phyloP scores from a whole-genome alignment of 2,797 vertebrate species.

The Rhodeus uyekii region DNA sequence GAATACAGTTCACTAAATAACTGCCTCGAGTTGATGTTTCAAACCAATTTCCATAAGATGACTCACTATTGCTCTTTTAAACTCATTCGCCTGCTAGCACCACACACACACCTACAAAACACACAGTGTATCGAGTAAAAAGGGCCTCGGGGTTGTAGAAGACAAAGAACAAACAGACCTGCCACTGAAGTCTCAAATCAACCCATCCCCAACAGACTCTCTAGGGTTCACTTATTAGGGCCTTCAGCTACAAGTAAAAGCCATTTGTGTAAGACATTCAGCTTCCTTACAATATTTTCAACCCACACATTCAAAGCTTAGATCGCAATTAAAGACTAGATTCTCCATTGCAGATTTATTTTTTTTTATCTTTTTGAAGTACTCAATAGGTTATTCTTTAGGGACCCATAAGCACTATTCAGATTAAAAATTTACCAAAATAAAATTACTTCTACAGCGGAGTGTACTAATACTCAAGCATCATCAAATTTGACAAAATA shows the following conservation, averaged over 20 bases:
- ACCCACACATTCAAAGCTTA: constrained; percentile 50
- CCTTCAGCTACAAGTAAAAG: constrained; percentile 1
- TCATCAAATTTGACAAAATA: background rate
- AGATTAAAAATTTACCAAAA: background rate
- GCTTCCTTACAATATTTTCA: constrained; percentile 47
- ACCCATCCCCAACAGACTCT: constrained; percentile 17
- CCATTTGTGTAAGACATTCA: background rate
- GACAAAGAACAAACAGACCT: constrained; percentile 31
- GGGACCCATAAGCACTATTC: background rate
- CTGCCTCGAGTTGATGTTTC: background rate
- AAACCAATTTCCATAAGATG: background rate
- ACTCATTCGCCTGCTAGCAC: background rate
- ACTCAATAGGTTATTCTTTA: background rate
- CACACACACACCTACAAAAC: constrained; percentile 1
- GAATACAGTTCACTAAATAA: background rate
- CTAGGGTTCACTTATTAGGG: constrained; percentile 16
- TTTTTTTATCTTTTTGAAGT: too few relatives aligned
- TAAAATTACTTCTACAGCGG: too few relatives aligned
- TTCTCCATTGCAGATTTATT: background rate
- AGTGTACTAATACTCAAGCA: background rate
- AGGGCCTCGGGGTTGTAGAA: constrained; percentile 1
- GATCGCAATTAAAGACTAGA: constrained; percentile 56
- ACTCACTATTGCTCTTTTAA: background rate
- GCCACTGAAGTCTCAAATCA: constrained; percentile 17
- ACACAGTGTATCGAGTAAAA: constrained; percentile 18